A percentile compares a stretch with the other conserved stretches of the same genome.
phyloP scores from a whole-genome alignment of 2,113 vertebrate genomes.

The Hippopotamus amphibius region DNA sequence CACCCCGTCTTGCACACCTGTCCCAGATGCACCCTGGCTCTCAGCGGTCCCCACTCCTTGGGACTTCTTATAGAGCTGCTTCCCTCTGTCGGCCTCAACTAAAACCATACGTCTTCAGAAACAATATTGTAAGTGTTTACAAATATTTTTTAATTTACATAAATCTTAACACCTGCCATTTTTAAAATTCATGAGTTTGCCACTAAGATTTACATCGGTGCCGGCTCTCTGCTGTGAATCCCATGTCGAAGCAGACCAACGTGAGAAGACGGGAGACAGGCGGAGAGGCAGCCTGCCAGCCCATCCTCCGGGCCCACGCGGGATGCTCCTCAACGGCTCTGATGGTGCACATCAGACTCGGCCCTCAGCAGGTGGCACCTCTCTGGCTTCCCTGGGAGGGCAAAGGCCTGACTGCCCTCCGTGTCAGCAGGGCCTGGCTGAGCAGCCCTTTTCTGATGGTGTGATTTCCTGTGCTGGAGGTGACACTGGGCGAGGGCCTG shows the following conservation, averaged over 20 bases:
- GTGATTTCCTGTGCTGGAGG: not conserved
- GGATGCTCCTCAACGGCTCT: not conserved
- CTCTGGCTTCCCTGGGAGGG: not conserved
- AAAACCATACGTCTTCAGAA: not conserved
- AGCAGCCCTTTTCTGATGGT: not conserved
- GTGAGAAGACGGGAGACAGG: not conserved
- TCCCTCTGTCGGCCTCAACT: not conserved
- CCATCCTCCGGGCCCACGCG: accelerated
- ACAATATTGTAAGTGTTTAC: not conserved
- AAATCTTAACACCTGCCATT: not conserved
- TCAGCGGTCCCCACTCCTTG: not conserved
- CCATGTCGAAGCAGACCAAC: accelerated
- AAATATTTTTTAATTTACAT: not conserved
- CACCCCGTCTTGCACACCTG: not conserved
- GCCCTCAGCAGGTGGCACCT: too few species aligned
- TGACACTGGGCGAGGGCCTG: not conserved
- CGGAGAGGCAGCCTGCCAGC: not conserved
- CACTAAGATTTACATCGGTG: too few species aligned
- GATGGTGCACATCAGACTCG: not conserved
- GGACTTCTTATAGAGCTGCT: not conserved
- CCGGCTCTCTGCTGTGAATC: not conserved
- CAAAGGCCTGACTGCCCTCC: accelerated
- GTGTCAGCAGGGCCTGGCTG: accelerated
- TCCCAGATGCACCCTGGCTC: not conserved
- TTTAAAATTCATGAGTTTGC: not conserved